Base-by-base conservation (phyloP, 2,797 vertebrate genomes). In the Muscicapa striata region DNA sequence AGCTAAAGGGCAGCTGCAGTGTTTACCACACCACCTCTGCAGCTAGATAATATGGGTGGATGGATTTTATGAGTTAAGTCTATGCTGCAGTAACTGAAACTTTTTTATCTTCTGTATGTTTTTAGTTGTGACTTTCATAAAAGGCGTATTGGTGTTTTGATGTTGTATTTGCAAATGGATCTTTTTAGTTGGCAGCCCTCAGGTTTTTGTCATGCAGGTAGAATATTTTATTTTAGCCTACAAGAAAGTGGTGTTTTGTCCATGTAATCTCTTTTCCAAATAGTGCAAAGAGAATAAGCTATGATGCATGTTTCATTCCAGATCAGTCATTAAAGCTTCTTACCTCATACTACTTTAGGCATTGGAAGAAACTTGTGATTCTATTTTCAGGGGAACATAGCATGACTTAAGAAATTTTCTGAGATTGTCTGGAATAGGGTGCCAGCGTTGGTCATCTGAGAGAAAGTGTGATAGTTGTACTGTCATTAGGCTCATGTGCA, bases 41-140 rank as follows among this genome's bases (percentile, higher is more conserved):
- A 74, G 34, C 38, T 54, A 26, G 34, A 3, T 52, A 48, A 58
- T 11, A 49, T 2, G 4, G 0, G 0, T 34, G 34, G 32, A 34
- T 82, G 4, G 29, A 32, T 76, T 76, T 77, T 24, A 17, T 70
- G 13, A 40, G 14, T 68, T 48, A 51, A 38, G 16, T 34, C 41
- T 36, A 8, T 22, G 36, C 9, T 75, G 21, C 21, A 51, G 45
- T 58, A 32, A 36, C n/a, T 21, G 55, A 68, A 78, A 36, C 15
- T 49, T 76, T 49, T 6, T 73, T 54, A 34, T 11, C 8, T 64
- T 84, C 16, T 91, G 11, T 29, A 2, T 26, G 23, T 5, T 82
- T 80, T 75, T 19, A 63, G 79, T 85, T 67, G 24, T 84, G 49
- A 29, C 38, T 72, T 66, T 10, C 20, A 46, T 15, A 64, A 86